phyloP scores from a whole-genome alignment of 2,113 vertebrate genomes.

The Gorsachius goisagi region DNA sequence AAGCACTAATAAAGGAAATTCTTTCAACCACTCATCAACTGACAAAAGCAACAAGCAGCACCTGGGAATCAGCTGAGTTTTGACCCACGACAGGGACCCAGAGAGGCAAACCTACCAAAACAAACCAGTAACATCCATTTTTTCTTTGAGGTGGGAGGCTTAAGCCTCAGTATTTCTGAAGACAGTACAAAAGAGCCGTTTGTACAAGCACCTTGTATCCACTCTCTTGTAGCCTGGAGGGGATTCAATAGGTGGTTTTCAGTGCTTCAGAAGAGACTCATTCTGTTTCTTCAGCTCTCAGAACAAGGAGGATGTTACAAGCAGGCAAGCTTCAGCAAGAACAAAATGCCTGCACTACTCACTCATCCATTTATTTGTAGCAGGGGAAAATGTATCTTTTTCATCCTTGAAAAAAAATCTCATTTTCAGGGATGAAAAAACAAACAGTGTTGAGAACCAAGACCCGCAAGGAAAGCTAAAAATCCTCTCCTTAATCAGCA shows the following conservation, averaged over 20 bases:
- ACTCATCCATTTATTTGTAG: neutral
- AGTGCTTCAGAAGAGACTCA: neutral
- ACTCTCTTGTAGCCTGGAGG: neutral
- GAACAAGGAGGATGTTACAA: neutral
- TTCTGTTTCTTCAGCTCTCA: neutral
- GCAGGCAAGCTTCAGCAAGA: neutral
- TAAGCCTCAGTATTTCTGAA: neutral
- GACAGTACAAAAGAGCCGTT: neutral
- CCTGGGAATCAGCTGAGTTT: neutral
- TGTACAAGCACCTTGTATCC: neutral
- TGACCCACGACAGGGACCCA: neutral
- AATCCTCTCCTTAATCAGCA: neutral
- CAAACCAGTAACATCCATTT: neutral
- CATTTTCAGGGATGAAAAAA: neutral
- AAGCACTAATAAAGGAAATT: neutral
- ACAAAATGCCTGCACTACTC: neutral
- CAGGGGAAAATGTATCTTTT: neutral
- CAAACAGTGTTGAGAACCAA: neutral
- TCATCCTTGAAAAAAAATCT: neutral
- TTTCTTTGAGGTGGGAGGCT: neutral
- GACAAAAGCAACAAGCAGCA: neutral
- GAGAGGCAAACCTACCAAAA: neutral
- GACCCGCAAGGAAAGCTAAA: neutral
- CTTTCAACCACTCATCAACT: neutral
- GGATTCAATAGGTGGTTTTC: neutral